Conservation (phyloP, 1,140 invertebrate species). For the Drosophila repletoides region DNA sequence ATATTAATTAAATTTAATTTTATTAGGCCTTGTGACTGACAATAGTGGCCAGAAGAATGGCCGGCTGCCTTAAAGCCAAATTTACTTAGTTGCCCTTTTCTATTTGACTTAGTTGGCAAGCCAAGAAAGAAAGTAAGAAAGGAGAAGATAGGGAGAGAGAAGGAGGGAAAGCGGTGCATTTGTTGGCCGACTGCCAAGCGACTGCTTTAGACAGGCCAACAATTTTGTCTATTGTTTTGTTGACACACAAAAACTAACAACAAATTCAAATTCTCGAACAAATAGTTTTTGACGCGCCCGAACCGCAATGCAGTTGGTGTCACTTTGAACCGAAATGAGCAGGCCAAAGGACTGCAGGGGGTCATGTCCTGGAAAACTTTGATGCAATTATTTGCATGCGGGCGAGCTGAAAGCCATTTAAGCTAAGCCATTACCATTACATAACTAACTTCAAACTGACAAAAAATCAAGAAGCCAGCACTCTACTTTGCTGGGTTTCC, state of each 20-base stretch:
- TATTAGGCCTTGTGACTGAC: too few relatives aligned
- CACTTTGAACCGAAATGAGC: constrained; percentile 47
- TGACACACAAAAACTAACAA: constrained; percentile 33
- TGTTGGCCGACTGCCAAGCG: constrained; percentile 64
- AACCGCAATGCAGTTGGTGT: constrained; percentile 72
- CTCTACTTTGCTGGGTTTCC: too few relatives aligned
- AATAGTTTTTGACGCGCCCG: constrained; percentile 71
- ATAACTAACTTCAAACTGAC: background rate
- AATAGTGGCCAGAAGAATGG: too few relatives aligned
- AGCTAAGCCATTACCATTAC: background rate
- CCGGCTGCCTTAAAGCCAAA: constrained; percentile 47
- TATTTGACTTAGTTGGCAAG: constrained; percentile 39
- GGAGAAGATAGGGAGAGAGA: too few relatives aligned
- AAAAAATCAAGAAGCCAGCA: too few relatives aligned
- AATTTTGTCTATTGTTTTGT: constrained; percentile 66
- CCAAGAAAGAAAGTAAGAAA: too few relatives aligned
- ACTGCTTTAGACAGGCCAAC: constrained; percentile 66
- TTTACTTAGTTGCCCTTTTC: constrained; percentile 5
- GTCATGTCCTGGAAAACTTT: background rate
- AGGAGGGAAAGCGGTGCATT: constrained; percentile 52
- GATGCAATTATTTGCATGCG: constrained; percentile 45
- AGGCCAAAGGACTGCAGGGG: constrained; percentile 1
- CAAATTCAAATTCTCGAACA: constrained; percentile 57
- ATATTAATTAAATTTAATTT: too few relatives aligned
- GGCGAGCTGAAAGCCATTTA: constrained; percentile 6